Evolutionary conservation across 2,888 invertebrate species (phyloP), one percentile per base, ranked within the genome.

Genomic region (Drosophila subquinaria): DNA sequence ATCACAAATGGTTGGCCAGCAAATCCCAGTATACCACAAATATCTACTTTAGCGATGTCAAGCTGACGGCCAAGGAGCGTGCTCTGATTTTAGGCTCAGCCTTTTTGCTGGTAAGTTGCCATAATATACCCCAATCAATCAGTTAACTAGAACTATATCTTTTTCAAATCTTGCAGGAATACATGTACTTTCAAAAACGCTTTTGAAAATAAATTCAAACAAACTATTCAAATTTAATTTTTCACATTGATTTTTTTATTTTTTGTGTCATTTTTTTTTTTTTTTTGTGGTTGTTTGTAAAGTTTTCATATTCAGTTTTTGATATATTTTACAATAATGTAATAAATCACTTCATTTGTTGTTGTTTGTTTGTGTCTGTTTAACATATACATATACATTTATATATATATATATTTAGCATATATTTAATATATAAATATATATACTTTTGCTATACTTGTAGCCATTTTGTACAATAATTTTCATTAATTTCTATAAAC

Each of bases 21-120:
- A 93, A 95, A 67, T 95, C 95, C 36, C 95, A 95, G 83, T 96
- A 97, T 88, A 95, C 95, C 56, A 95, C 97, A 69, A 95, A 95
- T 55, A 93, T 98, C 43, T 95, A 95, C 53, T 96, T 97, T 89
- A 97, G 97, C 0, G 94, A 95, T 76, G 89, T 93, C 0, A 95
- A 96, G 52, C 94, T 95, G 20, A 95, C 96, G 85, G 95, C 96
- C 1, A 96, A 95, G 81, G 94, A 96, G 62, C 97, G 98, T 90
- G 97, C 97, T 0, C 93, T 97, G 3, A 93, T 98, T 59, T 91
- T 98, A 30, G 98, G 96, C 5, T 95, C 97, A 51, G 95, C 96
- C 0, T 97, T 98, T 93, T 94, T 98, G 66, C 93, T 98, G 95
- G 98, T 97, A 94, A 94, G 93, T 5, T 33, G n/a, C 11, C 4